Evolutionary conservation across 1,140 invertebrate genomes (phyloP), one percentile per base, ranked within the genome.

Genomic region (Phocides pigmalion): DNA sequence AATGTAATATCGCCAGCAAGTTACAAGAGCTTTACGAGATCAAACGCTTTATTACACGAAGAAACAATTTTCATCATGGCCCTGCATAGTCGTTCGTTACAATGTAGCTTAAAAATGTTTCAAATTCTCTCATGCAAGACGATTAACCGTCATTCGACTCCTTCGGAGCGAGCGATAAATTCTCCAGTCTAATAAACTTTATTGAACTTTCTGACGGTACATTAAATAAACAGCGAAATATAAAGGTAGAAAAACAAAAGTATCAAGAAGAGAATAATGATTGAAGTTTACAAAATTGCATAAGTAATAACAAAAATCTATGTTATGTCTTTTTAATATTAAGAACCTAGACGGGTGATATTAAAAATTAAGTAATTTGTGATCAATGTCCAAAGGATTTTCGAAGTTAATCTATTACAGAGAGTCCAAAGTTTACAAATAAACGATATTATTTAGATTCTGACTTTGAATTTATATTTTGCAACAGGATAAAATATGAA

Each of bases 1-100:
- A 69, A 63, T 58, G 64, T 66, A 66, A 66, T 70, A 66, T 62
- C 68, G 46, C 28, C 19, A 25, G 47, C 63, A 49, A 61, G 44
- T 58, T 49, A 63, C 51, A 47, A 66, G 20, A 53, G 61, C 44
- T 66, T 66, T 66, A 66, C 46, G 68, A 66, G 37, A 56, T 62
- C 28, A 69, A 66, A 62, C 37, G 58, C 56, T 49, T 61, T 59
- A 59, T 59, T 59, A 59, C 56, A 47, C 56, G 42, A 59, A 59
- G 41, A 59, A 59, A 59, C 56, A 59, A 59, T 59, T 59, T 61
- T 61, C 58, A 61, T 61, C 58, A 41, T 20, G 16, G 32, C 14
- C 58, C 19, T 62, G 46, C 46, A 62, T 41, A 62, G 44, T 22
- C 35, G 58, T 62, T 50, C 47, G 46, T 50, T 61, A 61, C 58